Evolutionary conservation across 2,113 vertebrate genomes (phyloP).

Genomic region (Rhinopithecus roxellana): DNA sequence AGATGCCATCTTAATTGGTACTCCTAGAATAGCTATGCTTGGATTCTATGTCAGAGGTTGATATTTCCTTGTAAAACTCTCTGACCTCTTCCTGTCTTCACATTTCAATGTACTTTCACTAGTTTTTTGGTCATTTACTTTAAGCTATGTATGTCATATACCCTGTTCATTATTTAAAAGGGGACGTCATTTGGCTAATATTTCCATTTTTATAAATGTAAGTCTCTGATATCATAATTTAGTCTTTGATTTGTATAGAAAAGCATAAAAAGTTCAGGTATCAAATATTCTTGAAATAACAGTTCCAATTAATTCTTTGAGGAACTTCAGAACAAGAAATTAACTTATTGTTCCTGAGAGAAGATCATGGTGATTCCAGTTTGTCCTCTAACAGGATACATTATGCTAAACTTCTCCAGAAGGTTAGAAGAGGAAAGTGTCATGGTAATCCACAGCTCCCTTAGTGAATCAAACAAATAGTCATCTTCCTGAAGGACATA

Average conservation of each 20-base stretch:
- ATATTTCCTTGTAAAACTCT: neutral
- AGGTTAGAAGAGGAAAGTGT: neutral
- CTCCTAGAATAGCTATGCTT: neutral
- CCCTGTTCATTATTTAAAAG: neutral
- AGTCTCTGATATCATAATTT: constrained; percentile 4
- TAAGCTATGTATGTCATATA: neutral
- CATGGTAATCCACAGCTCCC: neutral
- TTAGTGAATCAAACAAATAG: constrained; percentile 28
- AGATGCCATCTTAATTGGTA: neutral
- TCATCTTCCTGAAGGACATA: neutral
- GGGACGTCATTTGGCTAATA: neutral
- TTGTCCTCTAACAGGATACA: neutral
- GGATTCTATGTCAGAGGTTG: neutral
- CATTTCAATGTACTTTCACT: neutral
- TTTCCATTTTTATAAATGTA: constrained; percentile 15
- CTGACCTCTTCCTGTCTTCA: neutral
- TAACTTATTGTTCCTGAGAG: constrained; percentile 45
- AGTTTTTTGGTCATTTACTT: neutral
- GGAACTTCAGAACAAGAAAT: constrained; percentile 51
- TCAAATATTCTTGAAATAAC: constrained; percentile 29
- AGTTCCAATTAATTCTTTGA: constrained; percentile 43
- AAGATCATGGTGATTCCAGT: neutral
- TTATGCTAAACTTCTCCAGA: neutral
- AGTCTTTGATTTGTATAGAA: constrained; percentile 28
- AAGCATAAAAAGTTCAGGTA: neutral